phyloP scores from a whole-genome alignment of 2,113 vertebrate species.

The Apteryx mantelli region DNA sequence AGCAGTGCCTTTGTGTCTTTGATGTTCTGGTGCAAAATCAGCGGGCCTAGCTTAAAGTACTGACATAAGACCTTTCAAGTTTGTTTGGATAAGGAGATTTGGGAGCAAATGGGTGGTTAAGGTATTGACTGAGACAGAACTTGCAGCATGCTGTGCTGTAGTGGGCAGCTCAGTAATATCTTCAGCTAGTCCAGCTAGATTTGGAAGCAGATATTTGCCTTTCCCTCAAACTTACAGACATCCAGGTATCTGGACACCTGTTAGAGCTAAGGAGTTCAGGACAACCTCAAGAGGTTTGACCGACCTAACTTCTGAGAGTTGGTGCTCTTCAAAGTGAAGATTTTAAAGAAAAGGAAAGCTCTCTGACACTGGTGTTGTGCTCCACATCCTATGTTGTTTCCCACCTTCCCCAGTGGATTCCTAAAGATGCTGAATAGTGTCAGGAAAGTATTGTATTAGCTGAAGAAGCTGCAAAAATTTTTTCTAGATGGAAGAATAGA shows the following conservation, averaged over 20 bases:
- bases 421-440: not conserved
- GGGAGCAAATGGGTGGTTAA: not conserved
- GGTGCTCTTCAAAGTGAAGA: not conserved
- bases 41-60: not conserved
- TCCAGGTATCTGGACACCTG: not conserved
- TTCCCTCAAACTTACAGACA: not conserved
- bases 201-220: not conserved
- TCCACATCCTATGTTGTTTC: not conserved
- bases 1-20: not conserved
- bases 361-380: not conserved
- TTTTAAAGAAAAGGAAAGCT: not conserved
- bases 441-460: not conserved
- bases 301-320: not conserved
- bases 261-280: not conserved
- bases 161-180: not conserved
- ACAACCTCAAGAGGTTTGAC: not conserved
- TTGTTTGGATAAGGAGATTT: conserved; percentile 43
- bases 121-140: not conserved
- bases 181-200: not conserved
- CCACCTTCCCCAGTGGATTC: not conserved
- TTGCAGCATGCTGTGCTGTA: not conserved
- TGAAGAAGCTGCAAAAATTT: not conserved
- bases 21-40: conserved; percentile 1
- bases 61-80: not conserved
- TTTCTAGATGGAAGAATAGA: not conserved